phyloP scores from a whole-genome alignment of 2,888 invertebrate genomes.

The Agelastica alni region DNA sequence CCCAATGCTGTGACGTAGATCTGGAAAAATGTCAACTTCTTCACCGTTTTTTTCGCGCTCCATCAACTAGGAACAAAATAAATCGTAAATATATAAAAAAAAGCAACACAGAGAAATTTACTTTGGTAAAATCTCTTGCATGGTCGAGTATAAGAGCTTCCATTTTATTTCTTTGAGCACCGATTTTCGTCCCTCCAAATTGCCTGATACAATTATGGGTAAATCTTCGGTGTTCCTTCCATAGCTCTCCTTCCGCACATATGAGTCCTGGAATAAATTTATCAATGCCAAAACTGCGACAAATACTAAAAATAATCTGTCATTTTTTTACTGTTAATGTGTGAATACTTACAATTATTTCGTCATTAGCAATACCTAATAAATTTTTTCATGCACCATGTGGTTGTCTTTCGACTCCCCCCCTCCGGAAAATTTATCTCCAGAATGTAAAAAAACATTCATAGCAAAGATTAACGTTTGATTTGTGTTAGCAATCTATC shows the following conservation, averaged over 20 bases:
- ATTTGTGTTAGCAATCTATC: no score
- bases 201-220: constrained; percentile 72
- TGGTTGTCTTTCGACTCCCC: no score
- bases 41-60: constrained; percentile 1
- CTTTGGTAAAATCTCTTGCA: constrained; percentile 65
- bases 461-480: no score
- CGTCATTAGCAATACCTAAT: no score
- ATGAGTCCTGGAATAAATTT: constrained; percentile 70
- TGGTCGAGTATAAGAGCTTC: constrained; percentile 68
- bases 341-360: no score
- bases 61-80: constrained; percentile 35
- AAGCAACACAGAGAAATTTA: constrained; percentile 45
- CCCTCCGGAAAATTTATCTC: no score
- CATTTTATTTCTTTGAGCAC: constrained; percentile 62
- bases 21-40: constrained; percentile 62
- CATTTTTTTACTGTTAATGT: no score
- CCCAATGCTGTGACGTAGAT: constrained; percentile 73
- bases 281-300: no score
- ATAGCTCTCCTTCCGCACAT: constrained; percentile 78
- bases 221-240: constrained; percentile 82
- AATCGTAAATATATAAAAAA: constrained; percentile 29
- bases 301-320: no score
- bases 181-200: constrained; percentile 72
- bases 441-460: no score
- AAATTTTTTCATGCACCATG: no score